A percentile compares a stretch with the other conserved stretches of the same genome.
These are phyloP conservation scores for Daphoenositta chrysoptera DNA, from an alignment of 2,113 vertebrate species.

Conservation along the genomic window DNA sequence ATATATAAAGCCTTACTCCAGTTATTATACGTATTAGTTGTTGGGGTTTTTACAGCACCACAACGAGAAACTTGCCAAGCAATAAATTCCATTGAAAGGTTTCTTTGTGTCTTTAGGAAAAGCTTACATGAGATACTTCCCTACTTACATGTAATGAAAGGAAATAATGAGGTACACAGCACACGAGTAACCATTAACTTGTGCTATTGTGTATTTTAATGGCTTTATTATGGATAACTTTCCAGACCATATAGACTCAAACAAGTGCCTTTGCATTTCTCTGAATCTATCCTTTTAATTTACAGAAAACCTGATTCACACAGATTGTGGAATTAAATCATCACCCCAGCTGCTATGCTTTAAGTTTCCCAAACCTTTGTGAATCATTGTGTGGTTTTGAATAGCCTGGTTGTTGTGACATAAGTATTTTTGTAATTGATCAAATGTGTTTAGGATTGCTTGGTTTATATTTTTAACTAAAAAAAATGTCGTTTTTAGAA, in stretches of 20 bases:
- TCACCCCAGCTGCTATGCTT: slow-evolving; percentile 52
- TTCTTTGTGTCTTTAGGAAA: slow-evolving; percentile 58
- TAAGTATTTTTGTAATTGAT: slow-evolving; percentile 57
- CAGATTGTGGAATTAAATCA: slow-evolving; percentile 45
- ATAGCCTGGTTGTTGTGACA: slow-evolving; percentile 50
- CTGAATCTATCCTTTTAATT: slow-evolving; percentile 31
- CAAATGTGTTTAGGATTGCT: slow-evolving; percentile 45
- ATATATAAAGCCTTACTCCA: slow-evolving; percentile 22
- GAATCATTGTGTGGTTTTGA: slow-evolving; percentile 66
- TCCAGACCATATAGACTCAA: not conserved
- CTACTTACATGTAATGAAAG: slow-evolving; percentile 41
- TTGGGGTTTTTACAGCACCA: slow-evolving; percentile 31
- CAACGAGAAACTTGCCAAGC: slow-evolving; percentile 41
- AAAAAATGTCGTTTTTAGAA: not conserved
- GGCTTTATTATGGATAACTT: slow-evolving; percentile 16
- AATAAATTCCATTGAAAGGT: slow-evolving; percentile 50
- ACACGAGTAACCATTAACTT: slow-evolving; percentile 27
- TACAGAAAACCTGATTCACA: slow-evolving; percentile 64
- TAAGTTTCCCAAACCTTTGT: slow-evolving; percentile 59
- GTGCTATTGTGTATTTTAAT: slow-evolving; percentile 26
- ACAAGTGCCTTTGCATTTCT: slow-evolving; percentile 3
- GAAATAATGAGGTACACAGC: slow-evolving; percentile 43
- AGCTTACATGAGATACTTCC: slow-evolving; percentile 50
- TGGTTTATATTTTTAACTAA: slow-evolving; percentile 40
- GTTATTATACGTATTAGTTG: slow-evolving; percentile 29